These are phyloP conservation scores for Drosophila prostipennis DNA, from an alignment of 2,888 invertebrate species.

Conservation along the genomic window DNA sequence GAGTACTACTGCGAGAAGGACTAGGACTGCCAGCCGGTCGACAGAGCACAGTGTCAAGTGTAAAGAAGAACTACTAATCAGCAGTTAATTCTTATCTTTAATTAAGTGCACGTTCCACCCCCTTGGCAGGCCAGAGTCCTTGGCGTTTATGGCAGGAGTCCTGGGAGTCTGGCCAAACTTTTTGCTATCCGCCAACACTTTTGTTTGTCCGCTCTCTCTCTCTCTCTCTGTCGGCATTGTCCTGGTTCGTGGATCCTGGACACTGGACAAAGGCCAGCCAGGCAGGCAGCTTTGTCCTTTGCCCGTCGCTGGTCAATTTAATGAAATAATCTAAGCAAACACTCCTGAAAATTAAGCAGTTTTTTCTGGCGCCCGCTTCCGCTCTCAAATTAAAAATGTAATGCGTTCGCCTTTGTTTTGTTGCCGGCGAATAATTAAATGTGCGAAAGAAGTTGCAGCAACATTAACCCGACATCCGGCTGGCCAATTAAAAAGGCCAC, in stretches of 20 bases:
- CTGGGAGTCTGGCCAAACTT: constrained; percentile 35
- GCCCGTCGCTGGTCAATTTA: constrained; percentile 65
- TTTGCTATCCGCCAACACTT: constrained; percentile 66
- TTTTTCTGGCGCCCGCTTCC: constrained; percentile 28
- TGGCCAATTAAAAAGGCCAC: constrained; percentile 75
- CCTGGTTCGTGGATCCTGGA: constrained; percentile 2
- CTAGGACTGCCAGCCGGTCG: too few relatives aligned
- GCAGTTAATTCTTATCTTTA: constrained; percentile 84
- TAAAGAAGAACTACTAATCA: constrained; percentile 82
- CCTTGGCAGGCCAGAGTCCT: constrained; percentile 47
- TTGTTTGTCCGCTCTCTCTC: constrained; percentile 59
- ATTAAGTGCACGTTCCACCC: constrained; percentile 83
- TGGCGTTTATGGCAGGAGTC: constrained; percentile 66
- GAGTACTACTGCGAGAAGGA: background rate
- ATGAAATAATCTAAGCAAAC: constrained; percentile 81
- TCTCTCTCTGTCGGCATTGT: constrained; percentile 64
- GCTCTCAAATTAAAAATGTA: constrained; percentile 70
- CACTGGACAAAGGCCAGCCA: constrained; percentile 58
- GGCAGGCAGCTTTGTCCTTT: constrained; percentile 55
- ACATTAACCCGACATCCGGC: constrained; percentile 41
- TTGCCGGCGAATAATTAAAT: constrained; percentile 70
- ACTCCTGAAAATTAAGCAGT: constrained; percentile 77
- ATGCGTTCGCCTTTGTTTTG: constrained; percentile 57
- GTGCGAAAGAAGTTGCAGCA: constrained; percentile 46
- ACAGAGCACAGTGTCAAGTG: constrained; percentile 72